Evolutionary conservation across 2,888 invertebrate genomes (phyloP), one percentile per base, ranked within the genome.

Genomic region (Unio delphinus): DNA sequence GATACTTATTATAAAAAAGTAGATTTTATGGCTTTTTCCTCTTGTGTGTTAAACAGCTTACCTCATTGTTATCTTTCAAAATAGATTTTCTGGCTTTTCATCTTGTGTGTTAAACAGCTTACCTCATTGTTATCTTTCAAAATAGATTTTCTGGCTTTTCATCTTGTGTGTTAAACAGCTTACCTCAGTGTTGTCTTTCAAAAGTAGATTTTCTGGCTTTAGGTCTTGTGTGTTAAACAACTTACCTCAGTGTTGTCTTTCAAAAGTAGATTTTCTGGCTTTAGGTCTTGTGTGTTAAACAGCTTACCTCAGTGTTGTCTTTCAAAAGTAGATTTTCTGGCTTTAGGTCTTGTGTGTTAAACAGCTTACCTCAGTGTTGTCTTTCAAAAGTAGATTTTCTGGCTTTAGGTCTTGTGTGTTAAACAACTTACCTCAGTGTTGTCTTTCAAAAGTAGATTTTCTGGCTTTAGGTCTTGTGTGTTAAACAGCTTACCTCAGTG

Each of bases 391-490:
- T 15, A 45, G 15, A 18, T 23, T 23, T 3, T n/a, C 5, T 45
- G n/a, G 11, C 11, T 15, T 45, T 15, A 45, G 45, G 45, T 45
- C 55, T 7, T 28, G 11, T 11, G 45, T 45, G 15, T 45, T 45
- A 45, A 45, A 45, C 15, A 45, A 59, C 72, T 62, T 73, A 86
- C 88, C 78, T 84, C 81, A 54, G 84, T 75, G 66, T 84, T 82
- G 67, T 87, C 84, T 61, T 82, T 84, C 6, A 88, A 78, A 28
- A 88, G 74, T 15, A 87, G 81, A 72, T 88, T 88, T 66, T 88
- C 88, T 45, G 88, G 88, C 70, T 88, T 88, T 64, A 88, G 75
- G 67, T 87, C 87, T n/a, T n/a, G n/a, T n/a, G n/a, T n/a, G n/a
- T n/a, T n/a, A n/a, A n/a, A n/a, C n/a, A n/a, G n/a, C n/a, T 62